These are phyloP conservation scores for Eumerus sabulonum DNA, from an alignment of 2,888 invertebrate genomes.

Conservation along the genomic window DNA sequence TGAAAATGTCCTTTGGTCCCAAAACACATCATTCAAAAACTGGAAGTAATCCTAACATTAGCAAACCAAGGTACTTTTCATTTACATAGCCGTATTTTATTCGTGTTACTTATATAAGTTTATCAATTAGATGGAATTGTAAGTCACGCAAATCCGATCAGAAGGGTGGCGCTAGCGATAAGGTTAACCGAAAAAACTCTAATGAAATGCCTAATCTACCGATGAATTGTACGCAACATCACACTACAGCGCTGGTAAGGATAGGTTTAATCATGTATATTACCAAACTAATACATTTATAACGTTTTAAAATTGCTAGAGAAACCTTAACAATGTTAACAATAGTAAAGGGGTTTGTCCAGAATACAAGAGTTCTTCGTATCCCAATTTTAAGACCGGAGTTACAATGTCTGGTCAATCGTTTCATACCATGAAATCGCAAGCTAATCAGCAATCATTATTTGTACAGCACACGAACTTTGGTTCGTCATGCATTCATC, in stretches of 20 bases:
- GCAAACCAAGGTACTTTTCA: conserved; percentile 76
- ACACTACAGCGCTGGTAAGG: conserved; percentile 60
- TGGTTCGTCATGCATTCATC: conserved; percentile 29
- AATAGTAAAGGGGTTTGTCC: conserved; percentile 1
- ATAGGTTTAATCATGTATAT: too few relatives aligned
- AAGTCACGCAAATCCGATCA: conserved; percentile 76
- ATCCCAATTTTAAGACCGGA: conserved; percentile 75
- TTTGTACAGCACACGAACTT: conserved; percentile 69
- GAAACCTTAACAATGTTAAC: conserved; percentile 33
- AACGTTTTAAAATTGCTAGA: too few relatives aligned
- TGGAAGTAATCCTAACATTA: conserved; percentile 71
- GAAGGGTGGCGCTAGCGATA: conserved; percentile 76
- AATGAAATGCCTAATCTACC: conserved; percentile 76
- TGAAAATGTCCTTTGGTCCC: conserved; percentile 77
- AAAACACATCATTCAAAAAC: conserved; percentile 76
- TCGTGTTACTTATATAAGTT: background rate
- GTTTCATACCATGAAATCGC: conserved; percentile 69
- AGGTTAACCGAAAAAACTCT: conserved; percentile 77
- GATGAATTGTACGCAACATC: conserved; percentile 72
- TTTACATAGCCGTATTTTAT: background rate
- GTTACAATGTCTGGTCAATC: conserved; percentile 71
- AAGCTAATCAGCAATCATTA: conserved; percentile 55
- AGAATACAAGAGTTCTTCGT: conserved; percentile 77
- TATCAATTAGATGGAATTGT: conserved; percentile 74
- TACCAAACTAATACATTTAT: too few relatives aligned